A percentile compares a stretch with the other conserved stretches of the same genome.
phyloP scores from a whole-genome alignment of 2,113 vertebrate genomes.

The Pluvianellus socialis region DNA sequence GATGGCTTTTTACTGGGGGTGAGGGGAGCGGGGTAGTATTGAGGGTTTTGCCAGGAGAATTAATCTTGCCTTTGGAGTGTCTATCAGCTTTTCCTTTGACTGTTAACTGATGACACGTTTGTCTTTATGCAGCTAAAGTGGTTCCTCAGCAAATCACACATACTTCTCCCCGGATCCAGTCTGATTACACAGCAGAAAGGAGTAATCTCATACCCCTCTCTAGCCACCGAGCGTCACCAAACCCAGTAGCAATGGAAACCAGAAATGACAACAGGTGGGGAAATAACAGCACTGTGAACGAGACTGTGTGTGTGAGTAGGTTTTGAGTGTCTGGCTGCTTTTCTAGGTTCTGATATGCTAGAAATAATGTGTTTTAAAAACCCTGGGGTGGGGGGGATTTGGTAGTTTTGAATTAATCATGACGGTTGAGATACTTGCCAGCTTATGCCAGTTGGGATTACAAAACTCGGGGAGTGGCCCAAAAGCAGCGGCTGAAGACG shows the following conservation, averaged over 20 bases:
- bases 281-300: not conserved
- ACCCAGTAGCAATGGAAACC: constrained; percentile 94
- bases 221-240: constrained; percentile 92
- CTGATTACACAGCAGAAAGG: constrained; percentile 91
- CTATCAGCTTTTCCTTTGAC: not conserved
- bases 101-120: not conserved
- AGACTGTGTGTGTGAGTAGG: not conserved
- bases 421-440: not conserved
- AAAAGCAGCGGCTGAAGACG: not conserved
- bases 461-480: not conserved
- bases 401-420: not conserved
- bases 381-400: fast-evolving
- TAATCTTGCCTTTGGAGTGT: not conserved
- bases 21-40: not conserved
- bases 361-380: not conserved
- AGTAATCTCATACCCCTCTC: constrained; percentile 91
- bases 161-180: constrained; percentile 92
- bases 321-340: not conserved
- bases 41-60: not conserved
- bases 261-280: constrained; percentile 92
- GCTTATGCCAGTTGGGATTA: not conserved
- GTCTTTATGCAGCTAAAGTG: constrained; percentile 87
- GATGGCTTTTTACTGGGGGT: not conserved
- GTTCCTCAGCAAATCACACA: constrained; percentile 97
- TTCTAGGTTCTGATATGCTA: not conserved